Evolutionary conservation across 2,888 invertebrate genomes (phyloP).

Genomic region (Mylabris sibirica): DNA sequence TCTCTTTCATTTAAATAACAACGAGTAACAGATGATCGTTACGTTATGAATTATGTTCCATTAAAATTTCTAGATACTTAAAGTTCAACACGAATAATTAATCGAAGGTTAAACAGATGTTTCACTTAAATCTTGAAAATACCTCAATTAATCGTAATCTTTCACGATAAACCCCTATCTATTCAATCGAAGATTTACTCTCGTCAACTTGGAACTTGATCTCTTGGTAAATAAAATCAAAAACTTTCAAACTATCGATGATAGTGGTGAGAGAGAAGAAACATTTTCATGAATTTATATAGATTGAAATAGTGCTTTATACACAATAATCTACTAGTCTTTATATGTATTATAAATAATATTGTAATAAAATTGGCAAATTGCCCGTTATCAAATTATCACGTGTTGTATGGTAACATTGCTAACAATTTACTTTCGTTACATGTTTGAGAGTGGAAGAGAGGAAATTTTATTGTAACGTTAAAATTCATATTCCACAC

Average conservation of each 20-base stretch:
- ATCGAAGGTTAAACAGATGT: slow-evolving; percentile 13
- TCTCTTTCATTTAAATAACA: slow-evolving; percentile 11
- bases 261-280: neutral
- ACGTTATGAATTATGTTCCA: slow-evolving; percentile 11
- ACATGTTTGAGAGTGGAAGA: neutral
- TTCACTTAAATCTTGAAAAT: neutral
- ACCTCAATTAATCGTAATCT: slow-evolving; percentile 8
- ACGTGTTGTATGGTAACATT: neutral
- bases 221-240: neutral
- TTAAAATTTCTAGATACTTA: slow-evolving; percentile 2
- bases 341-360: neutral
- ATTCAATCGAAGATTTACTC: slow-evolving; percentile 7
- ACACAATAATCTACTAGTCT: neutral
- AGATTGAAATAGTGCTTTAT: neutral
- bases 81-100: neutral
- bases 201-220: slow-evolving; percentile 10
- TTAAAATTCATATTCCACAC: neutral
- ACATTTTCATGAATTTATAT: neutral
- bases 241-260: slow-evolving; percentile 6
- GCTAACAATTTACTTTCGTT: neutral
- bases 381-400: slow-evolving; percentile 5
- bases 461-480: neutral
- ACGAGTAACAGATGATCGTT: neutral
- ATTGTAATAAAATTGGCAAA: neutral
- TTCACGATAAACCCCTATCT: neutral